Evolutionary conservation across 2,113 vertebrate genomes (phyloP).

Genomic region (Eretmochelys imbricata): DNA sequence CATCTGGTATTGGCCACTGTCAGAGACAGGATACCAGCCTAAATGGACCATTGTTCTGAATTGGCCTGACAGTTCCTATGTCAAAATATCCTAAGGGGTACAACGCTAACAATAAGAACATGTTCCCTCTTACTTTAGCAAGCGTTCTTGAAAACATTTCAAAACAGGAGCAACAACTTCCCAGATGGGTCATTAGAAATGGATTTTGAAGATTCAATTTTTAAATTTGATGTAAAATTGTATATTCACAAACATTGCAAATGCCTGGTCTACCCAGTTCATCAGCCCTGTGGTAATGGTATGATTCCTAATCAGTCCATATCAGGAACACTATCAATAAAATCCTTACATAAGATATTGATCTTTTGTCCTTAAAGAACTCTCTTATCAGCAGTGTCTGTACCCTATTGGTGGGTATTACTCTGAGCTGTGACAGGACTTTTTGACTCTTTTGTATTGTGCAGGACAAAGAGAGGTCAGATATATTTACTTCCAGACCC

Average conservation of each 20-base stretch:
- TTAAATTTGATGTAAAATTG: neutral
- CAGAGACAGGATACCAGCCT: neutral
- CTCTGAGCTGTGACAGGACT: fast-evolving
- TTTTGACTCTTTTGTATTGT: neutral
- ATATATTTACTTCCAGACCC: neutral
- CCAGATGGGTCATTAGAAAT: neutral
- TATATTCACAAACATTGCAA: neutral
- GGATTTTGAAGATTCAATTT: fast-evolving
- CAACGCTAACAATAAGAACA: neutral
- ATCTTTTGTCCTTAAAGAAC: neutral
- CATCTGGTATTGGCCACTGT: neutral
- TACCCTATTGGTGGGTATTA: neutral
- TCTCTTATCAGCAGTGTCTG: neutral
- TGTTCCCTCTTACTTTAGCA: neutral
- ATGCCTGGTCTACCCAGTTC: neutral
- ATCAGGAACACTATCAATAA: neutral
- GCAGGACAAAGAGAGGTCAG: neutral
- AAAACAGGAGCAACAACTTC: neutral
- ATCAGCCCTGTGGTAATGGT: neutral
- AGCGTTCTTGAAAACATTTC: neutral
- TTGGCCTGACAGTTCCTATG: neutral
- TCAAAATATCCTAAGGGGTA: neutral
- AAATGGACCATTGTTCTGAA: neutral
- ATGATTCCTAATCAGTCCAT: neutral
- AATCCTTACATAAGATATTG: fast-evolving